These are phyloP conservation scores for Megastigmus dorsalis DNA, from an alignment of 2,888 invertebrate genomes.

Conservation along the genomic window DNA sequence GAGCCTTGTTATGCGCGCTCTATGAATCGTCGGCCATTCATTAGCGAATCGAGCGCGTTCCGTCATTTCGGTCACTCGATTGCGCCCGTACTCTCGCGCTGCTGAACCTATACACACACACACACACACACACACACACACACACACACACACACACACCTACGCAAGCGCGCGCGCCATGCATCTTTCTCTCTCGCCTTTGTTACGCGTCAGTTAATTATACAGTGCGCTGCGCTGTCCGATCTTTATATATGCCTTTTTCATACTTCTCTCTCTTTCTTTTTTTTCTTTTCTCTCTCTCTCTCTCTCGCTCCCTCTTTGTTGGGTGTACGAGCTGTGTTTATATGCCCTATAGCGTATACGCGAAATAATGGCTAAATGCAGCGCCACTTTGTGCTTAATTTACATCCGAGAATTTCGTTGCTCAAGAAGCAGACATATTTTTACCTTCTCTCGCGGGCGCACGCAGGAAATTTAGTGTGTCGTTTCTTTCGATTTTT, in stretches of 20 bases:
- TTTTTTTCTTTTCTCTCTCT: conserved; percentile 7
- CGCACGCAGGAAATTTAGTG: conserved; percentile 25
- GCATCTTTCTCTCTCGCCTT: conserved; percentile 1
- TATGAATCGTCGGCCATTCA: conserved; percentile 21
- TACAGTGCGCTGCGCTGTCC: conserved; percentile 22
- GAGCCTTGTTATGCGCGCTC: too few relatives aligned
- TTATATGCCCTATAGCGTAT: too few relatives aligned
- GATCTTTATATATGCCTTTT: conserved; percentile 28
- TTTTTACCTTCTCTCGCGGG: too few relatives aligned
- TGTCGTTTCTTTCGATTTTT: conserved; percentile 42
- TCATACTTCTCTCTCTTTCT: not conserved
- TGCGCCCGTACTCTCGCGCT: not conserved
- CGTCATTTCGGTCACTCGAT: conserved; percentile 38
- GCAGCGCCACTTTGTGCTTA: conserved; percentile 22
- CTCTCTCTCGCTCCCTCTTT: too few relatives aligned
- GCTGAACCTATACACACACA: too few relatives aligned
- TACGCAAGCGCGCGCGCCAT: too few relatives aligned
- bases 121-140: too few relatives aligned
- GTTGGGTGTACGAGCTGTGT: conserved; percentile 5
- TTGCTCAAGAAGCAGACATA: conserved; percentile 28
- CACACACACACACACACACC: too few relatives aligned
- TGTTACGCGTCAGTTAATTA: conserved; percentile 44
- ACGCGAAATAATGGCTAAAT: conserved; percentile 41
- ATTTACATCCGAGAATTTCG: conserved; percentile 43
- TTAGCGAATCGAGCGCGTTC: conserved; percentile 31